phyloP scores from a whole-genome alignment of 2,797 vertebrate species.

The Perdix hodgsoniae region DNA sequence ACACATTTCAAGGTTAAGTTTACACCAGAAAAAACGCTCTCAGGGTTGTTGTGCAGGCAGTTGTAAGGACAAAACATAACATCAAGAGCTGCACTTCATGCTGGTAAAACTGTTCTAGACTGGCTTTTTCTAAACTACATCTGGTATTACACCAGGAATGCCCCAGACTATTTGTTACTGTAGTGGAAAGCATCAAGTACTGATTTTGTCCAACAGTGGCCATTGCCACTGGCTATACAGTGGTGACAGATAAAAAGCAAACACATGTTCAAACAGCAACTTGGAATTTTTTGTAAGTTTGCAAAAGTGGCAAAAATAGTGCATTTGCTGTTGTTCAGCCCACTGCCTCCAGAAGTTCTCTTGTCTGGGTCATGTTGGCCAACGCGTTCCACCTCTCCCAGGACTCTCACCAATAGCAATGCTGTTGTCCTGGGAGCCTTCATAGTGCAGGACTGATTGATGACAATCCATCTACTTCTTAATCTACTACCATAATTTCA shows the following conservation, averaged over 20 bases:
- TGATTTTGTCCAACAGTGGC: not conserved
- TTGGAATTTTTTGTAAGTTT: not conserved
- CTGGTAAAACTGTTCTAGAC: not conserved
- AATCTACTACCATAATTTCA: not conserved
- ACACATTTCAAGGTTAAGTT: not conserved
- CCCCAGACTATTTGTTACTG: not conserved
- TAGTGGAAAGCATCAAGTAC: not conserved
- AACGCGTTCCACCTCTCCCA: not conserved
- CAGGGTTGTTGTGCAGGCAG: not conserved
- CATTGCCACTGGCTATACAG: not conserved
- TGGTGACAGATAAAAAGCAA: not conserved
- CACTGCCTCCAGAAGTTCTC: not conserved
- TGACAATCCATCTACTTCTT: not conserved
- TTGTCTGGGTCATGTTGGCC: not conserved
- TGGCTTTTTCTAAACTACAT: not conserved
- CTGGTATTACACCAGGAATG: not conserved
- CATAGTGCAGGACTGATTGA: not conserved
- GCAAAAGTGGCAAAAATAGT: not conserved
- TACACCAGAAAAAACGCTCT: not conserved
- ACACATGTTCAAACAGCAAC: not conserved
- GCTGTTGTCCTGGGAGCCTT: not conserved
- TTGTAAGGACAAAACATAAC: not conserved
- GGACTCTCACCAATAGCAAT: not conserved
- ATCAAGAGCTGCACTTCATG: not conserved
- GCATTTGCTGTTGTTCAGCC: not conserved